Conservation (phyloP, 1,140 invertebrate species). For the Octopus sinensis region DNA sequence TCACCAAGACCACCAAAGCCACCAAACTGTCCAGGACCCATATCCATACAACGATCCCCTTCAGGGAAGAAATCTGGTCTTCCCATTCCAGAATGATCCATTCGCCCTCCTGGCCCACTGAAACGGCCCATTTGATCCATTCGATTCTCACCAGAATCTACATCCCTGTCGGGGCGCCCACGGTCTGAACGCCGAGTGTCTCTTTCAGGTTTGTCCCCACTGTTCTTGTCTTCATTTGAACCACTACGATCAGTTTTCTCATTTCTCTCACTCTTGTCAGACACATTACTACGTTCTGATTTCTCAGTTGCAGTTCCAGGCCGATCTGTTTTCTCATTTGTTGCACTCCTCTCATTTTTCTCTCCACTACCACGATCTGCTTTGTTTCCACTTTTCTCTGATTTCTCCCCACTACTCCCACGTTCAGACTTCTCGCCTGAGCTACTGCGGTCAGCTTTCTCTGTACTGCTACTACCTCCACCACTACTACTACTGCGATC, state of each 20-base stretch:
- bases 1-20: slow-evolving; percentile 6
- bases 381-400: background rate
- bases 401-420: background rate
- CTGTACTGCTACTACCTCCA: background rate
- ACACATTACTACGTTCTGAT: background rate
- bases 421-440: background rate
- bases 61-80: slow-evolving; percentile 4
- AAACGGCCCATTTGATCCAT: slow-evolving; percentile 1
- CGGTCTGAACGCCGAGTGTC: background rate
- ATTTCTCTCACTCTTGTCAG: background rate
- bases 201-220: background rate
- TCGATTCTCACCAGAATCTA: background rate
- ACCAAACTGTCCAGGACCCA: slow-evolving; percentile 4
- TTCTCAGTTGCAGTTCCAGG: background rate
- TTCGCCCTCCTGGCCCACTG: background rate
- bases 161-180: background rate
- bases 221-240: background rate
- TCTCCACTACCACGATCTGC: background rate
- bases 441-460: background rate
- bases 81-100: slow-evolving; percentile 2
- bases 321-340: background rate
- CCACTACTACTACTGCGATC: slow-evolving; percentile 7
- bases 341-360: background rate
- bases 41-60: background rate
- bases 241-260: background rate